Evolutionary conservation across 1,140 invertebrate genomes (phyloP).

Genomic region (Gonatopus flavifemur): DNA sequence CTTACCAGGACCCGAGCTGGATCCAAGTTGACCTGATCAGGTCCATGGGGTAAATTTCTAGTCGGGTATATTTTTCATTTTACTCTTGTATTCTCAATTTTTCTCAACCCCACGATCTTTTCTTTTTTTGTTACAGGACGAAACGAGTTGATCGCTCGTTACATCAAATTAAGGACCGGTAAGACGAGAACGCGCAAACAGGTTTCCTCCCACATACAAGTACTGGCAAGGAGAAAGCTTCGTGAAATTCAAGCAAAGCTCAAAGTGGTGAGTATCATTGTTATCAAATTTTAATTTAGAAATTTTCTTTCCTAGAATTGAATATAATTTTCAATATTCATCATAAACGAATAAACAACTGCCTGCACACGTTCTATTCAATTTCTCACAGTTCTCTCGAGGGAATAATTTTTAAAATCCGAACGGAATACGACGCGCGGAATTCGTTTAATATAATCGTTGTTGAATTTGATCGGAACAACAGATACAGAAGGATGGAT

Average conservation of each 20-base stretch:
- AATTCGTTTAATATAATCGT: no score
- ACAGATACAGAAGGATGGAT: neutral
- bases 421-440: neutral
- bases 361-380: neutral
- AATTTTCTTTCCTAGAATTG: no score
- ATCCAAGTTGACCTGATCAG: no score
- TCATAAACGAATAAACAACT: no score
- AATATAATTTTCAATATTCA: no score
- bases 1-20: no score
- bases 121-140: slow-evolving; percentile 89
- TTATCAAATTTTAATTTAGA: no score
- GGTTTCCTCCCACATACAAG: slow-evolving; percentile 99
- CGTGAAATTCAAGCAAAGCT: slow-evolving; percentile 96
- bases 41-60: no score
- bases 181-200: slow-evolving; percentile 99
- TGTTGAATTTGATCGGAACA: neutral
- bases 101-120: no score
- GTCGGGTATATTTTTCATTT: no score
- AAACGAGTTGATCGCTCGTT: slow-evolving; percentile 98
- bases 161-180: slow-evolving; percentile 98
- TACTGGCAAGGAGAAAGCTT: slow-evolving; percentile 94
- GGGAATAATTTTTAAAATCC: neutral
- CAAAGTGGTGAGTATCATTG: slow-evolving; percentile 80
- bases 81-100: no score
- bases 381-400: neutral